Percentiles rank a stretch among this genome's conserved stretches.
Conservation (phyloP, 2,113 vertebrate species). For the Maccullochella peelii region DNA sequence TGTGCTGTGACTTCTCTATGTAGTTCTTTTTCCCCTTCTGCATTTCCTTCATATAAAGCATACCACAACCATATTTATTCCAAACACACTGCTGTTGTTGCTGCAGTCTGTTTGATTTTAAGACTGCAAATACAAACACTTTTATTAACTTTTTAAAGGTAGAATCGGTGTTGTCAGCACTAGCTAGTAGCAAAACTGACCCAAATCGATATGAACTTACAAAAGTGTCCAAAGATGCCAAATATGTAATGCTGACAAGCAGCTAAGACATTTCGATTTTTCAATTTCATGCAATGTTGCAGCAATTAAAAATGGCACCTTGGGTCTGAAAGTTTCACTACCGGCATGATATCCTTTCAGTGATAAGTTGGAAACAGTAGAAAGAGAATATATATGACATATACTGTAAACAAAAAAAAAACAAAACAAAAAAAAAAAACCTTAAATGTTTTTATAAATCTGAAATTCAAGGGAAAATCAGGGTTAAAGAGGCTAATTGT, state of each 20-base stretch:
- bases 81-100: background rate
- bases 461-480: background rate
- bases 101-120: background rate
- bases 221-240: background rate
- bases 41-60: background rate
- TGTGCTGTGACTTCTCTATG: background rate
- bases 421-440: no score
- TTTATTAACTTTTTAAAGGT: background rate
- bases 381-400: background rate
- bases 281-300: background rate
- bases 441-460: background rate
- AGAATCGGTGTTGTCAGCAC: background rate
- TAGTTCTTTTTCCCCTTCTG: background rate
- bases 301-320: background rate
- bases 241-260: conserved; percentile 1
- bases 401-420: no score
- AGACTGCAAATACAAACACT: background rate
- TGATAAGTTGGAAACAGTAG: background rate
- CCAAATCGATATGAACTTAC: background rate
- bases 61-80: background rate
- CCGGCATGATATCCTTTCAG: background rate
- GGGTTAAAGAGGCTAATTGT: background rate
- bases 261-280: background rate
- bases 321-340: background rate
- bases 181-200: background rate